Evolutionary conservation across 1,140 invertebrate genomes (phyloP).

Genomic region (Coenobita brevimanus): DNA sequence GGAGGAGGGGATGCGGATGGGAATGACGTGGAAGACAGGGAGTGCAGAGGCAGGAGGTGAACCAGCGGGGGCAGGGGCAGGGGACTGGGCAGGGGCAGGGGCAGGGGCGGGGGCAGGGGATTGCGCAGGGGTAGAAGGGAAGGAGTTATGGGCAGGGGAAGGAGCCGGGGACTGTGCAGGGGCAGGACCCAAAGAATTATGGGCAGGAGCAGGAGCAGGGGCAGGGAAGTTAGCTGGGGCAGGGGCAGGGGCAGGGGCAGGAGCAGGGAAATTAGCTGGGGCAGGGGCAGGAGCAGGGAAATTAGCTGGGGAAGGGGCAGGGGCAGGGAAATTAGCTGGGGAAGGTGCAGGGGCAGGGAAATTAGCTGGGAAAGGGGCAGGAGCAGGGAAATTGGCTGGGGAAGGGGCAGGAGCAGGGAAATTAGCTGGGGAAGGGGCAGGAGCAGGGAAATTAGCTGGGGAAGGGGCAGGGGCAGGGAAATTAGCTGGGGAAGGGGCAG

Average conservation of each 20-base stretch:
- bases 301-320: neutral
- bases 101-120: too few species aligned
- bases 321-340: neutral
- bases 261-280: neutral
- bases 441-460: too few species aligned
- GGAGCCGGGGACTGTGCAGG: neutral
- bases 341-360: neutral
- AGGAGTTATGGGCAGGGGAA: neutral
- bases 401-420: too few species aligned
- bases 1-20: constrained; percentile 16
- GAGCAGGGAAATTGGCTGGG: too few species aligned
- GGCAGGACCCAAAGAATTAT: neutral
- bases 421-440: too few species aligned
- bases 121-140: neutral
- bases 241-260: neutral
- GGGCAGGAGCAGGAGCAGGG: neutral
- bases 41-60: constrained; percentile 32
- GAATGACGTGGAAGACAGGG: constrained; percentile 19
- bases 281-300: neutral
- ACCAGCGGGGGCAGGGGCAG: neutral
- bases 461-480: too few species aligned
- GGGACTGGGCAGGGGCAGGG: too few species aligned
- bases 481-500: too few species aligned
- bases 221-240: neutral
- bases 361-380: neutral